Conservation (phyloP, 2,888 invertebrate genomes). For the Patella caerulea region DNA sequence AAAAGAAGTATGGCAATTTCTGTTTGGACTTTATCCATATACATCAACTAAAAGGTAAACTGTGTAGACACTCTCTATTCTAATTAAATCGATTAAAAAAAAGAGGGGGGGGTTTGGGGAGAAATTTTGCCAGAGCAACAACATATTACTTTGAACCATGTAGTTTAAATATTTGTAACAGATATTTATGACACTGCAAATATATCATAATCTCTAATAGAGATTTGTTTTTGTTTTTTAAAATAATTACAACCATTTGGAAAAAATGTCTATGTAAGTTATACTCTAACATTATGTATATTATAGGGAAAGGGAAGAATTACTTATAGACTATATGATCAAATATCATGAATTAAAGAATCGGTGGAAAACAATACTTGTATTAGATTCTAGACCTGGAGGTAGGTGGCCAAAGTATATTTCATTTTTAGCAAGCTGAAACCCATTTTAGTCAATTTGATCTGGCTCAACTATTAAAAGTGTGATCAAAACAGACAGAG, state of each 20-base stretch:
- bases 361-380: conserved; percentile 61
- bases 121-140: too few relatives aligned
- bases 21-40: conserved; percentile 68
- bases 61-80: background rate
- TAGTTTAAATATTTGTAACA: background rate
- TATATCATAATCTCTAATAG: too few relatives aligned
- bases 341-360: conserved; percentile 65
- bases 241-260: too few relatives aligned
- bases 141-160: background rate
- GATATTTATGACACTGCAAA: background rate
- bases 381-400: conserved; percentile 49
- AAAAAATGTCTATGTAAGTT: too few relatives aligned
- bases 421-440: too few relatives aligned
- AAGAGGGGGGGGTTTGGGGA: too few relatives aligned
- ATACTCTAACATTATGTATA: background rate
- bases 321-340: conserved; percentile 61
- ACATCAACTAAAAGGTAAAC: conserved; percentile 63
- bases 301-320: conserved; percentile 62
- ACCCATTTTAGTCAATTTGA: too few relatives aligned
- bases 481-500: too few relatives aligned
- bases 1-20: conserved; percentile 65
- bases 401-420: conserved; percentile 39
- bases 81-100: background rate
- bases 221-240: too few relatives aligned
- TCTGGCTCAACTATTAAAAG: too few relatives aligned